phyloP scores from a whole-genome alignment of 2,113 vertebrate genomes.

The Pan paniscus region DNA sequence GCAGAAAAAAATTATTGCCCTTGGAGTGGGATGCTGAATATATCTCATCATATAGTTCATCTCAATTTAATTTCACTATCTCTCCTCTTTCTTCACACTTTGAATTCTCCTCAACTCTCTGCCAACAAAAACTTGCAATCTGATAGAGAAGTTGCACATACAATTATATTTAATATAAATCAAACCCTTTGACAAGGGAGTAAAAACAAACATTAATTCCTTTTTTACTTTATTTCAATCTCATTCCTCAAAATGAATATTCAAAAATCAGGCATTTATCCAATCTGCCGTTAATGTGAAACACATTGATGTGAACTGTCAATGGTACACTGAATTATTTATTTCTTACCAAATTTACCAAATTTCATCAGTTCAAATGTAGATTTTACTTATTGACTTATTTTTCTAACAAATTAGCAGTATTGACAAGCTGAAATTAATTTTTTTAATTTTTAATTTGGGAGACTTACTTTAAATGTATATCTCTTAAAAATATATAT shows the following conservation, averaged over 20 bases:
- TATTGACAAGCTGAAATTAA: constrained; percentile 5
- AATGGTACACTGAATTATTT: not conserved
- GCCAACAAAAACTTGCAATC: not conserved
- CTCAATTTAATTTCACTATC: not conserved
- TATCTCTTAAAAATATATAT: not conserved
- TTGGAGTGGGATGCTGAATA: not conserved
- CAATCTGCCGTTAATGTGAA: not conserved
- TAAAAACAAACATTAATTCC: not conserved
- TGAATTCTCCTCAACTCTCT: not conserved
- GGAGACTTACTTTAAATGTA: not conserved
- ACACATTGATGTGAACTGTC: too few species aligned
- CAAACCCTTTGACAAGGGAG: not conserved
- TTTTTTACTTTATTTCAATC: not conserved
- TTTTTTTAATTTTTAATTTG: not conserved
- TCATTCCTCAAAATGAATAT: not conserved
- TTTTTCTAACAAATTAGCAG: not conserved
- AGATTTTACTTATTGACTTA: not conserved
- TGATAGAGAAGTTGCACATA: not conserved
- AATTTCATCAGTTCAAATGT: not conserved
- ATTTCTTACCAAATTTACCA: not conserved
- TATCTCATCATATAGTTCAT: not conserved
- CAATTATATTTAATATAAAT: not conserved
- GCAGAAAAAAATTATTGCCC: not conserved
- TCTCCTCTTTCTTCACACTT: not conserved
- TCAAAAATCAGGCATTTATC: not conserved